Percentiles rank a stretch among this genome's conserved stretches.
phyloP scores from a whole-genome alignment of 2,888 invertebrate species.

The Diaphora mendica region DNA sequence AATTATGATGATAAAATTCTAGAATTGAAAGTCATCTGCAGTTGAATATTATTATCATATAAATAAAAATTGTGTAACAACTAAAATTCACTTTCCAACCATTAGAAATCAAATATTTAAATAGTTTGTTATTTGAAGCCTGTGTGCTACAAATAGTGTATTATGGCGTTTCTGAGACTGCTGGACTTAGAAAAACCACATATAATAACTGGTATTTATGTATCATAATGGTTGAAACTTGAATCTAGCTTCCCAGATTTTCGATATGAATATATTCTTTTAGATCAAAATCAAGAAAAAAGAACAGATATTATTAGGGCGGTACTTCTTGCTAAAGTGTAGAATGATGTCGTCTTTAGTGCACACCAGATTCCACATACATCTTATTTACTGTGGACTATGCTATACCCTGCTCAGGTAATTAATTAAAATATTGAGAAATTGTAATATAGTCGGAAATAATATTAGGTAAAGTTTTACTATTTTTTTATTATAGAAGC shows the following conservation, averaged over 20 bases:
- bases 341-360: no score
- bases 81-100: not conserved
- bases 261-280: not conserved
- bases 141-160: not conserved
- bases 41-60: constrained; percentile 1
- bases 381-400: no score
- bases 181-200: not conserved
- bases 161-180: not conserved
- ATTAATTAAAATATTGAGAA: not conserved
- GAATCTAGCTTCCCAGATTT: not conserved
- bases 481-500: not conserved
- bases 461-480: not conserved
- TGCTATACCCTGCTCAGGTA: no score
- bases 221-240: no score
- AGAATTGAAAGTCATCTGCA: not conserved
- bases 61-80: not conserved
- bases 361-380: no score
- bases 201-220: no score
- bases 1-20: not conserved
- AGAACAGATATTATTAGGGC: no score
- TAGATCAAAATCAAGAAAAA: not conserved
- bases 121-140: not conserved
- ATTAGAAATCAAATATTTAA: not conserved
- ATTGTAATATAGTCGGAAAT: not conserved
- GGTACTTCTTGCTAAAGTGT: no score